phyloP scores from a whole-genome alignment of 2,113 vertebrate genomes.

The Psilopogon haemacephalus region DNA sequence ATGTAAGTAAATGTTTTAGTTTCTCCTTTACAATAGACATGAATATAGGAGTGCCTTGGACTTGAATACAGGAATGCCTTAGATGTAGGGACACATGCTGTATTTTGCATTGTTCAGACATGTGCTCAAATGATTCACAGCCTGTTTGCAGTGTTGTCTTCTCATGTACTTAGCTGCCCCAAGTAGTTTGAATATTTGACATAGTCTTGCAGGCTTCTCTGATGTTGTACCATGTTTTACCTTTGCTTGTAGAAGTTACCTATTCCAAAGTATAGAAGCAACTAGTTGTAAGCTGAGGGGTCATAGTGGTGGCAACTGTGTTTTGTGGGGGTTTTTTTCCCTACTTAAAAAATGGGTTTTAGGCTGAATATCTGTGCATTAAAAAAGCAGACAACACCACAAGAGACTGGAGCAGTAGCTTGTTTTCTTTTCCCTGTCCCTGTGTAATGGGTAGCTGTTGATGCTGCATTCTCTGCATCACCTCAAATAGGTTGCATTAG shows the following conservation, averaged over 20 bases:
- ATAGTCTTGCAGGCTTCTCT: not conserved
- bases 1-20: not conserved
- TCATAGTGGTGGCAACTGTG: not conserved
- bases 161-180: not conserved
- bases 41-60: not conserved
- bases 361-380: not conserved
- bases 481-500: not conserved
- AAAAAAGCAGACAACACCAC: not conserved
- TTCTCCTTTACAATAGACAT: not conserved
- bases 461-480: not conserved
- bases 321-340: rapidly evolving
- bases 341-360: not conserved
- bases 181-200: not conserved
- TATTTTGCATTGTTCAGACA: not conserved
- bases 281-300: not conserved
- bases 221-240: not conserved
- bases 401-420: not conserved
- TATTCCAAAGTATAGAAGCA: not conserved
- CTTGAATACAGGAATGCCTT: not conserved
- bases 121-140: not conserved
- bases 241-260: not conserved
- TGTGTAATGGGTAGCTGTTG: not conserved
- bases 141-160: not conserved
- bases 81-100: not conserved
- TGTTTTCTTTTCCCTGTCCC: not conserved